Evolutionary conservation across 64 coral and sea anemone species (phyloP).

Genomic region (Anthopleura sola): DNA sequence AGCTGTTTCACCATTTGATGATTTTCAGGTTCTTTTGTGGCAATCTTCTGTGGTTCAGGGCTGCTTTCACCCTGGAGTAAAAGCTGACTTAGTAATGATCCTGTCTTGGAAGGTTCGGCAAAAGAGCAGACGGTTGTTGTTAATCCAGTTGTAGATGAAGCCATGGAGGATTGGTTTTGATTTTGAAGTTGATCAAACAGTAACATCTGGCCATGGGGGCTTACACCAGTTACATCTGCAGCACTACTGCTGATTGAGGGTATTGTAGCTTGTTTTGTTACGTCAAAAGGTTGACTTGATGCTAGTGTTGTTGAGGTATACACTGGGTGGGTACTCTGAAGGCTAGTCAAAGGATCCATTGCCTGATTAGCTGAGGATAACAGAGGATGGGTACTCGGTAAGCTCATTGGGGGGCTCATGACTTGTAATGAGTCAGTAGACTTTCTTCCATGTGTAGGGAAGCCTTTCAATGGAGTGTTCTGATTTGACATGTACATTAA

Average conservation of each 20-base stretch:
- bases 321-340: conserved; percentile 8
- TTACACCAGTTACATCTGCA: not conserved
- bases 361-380: not conserved
- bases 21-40: not conserved
- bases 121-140: not conserved
- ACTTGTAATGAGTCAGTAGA: not conserved
- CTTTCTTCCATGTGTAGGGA: not conserved
- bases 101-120: not conserved
- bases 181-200: not conserved
- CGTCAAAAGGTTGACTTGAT: not conserved
- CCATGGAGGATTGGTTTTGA: no score
- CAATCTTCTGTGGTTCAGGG: not conserved
- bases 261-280: not conserved
- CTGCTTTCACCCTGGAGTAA: not conserved
- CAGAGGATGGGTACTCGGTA: not conserved
- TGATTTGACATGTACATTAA: conserved; percentile 39
- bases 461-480: not conserved
- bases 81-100: conserved; percentile 1
- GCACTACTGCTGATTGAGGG: not conserved
- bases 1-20: conserved; percentile 23
- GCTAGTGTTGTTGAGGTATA: conserved; percentile 20
- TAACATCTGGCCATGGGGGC: not conserved
- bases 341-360: not conserved
- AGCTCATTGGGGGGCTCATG: not conserved
- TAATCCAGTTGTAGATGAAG: not conserved